These are phyloP conservation scores for Amphipoea lucens DNA, from an alignment of 2,888 invertebrate species.

Conservation along the genomic window DNA sequence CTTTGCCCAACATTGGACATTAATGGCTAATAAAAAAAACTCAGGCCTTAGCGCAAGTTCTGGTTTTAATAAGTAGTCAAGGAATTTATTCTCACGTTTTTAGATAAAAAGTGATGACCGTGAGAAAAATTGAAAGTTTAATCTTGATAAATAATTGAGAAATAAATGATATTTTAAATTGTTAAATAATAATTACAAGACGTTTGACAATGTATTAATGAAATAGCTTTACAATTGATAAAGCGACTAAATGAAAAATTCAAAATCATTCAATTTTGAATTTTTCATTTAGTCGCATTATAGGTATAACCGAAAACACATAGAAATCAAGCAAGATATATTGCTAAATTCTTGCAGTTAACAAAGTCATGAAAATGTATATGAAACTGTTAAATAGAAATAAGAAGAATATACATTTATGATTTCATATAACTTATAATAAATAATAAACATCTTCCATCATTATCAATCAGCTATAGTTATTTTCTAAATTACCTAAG, in stretches of 20 bases:
- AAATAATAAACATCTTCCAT: background rate
- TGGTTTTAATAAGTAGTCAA: background rate
- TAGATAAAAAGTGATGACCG: background rate
- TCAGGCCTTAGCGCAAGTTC: background rate
- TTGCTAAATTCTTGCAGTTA: background rate
- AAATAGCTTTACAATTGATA: too few species aligned
- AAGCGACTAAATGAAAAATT: too few species aligned
- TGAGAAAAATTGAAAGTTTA: background rate
- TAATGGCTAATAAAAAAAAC: too few species aligned
- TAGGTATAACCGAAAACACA: background rate
- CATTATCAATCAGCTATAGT: conserved; percentile 7
- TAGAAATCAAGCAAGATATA: background rate
- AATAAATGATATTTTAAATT: too few species aligned
- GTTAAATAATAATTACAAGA: background rate
- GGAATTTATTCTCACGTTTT: background rate
- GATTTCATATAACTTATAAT: background rate
- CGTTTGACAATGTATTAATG: conserved; percentile 4
- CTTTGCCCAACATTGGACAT: too few species aligned
- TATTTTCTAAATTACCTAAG: background rate
- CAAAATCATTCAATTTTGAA: too few species aligned
- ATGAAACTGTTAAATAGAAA: background rate
- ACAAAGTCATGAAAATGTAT: background rate
- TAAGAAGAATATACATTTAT: background rate
- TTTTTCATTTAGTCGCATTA: background rate
- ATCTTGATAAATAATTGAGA: background rate